A percentile compares a stretch with the other conserved stretches of the same genome.
Evolutionary conservation across 2,113 vertebrate species (phyloP).

Genomic region (Oncorhynchus keta): DNA sequence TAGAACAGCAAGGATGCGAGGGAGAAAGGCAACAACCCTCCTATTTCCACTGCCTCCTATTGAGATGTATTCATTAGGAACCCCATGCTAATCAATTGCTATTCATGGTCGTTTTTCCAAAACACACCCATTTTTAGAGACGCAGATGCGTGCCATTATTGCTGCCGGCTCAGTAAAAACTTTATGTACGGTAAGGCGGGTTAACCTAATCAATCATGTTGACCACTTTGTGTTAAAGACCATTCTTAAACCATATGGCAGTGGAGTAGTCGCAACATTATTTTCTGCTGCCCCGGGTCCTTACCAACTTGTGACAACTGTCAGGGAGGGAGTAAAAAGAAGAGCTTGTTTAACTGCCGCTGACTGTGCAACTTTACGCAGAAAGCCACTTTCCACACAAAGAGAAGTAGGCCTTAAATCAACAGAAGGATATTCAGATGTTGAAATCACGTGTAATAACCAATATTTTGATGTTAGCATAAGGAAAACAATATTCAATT

Average conservation of each 20-base stretch:
- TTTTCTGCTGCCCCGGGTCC: constrained; percentile 41
- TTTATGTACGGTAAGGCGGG: constrained; percentile 72
- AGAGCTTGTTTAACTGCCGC: constrained; percentile 54
- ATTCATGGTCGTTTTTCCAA: constrained; percentile 73
- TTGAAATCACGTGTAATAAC: no score
- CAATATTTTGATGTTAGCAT: no score
- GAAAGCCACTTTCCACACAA: not conserved
- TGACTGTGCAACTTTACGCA: constrained; percentile 71
- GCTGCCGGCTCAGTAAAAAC: constrained; percentile 61
- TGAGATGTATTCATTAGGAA: constrained; percentile 76
- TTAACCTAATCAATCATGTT: constrained; percentile 79
- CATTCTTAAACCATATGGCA: constrained; percentile 77
- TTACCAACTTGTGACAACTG: constrained; percentile 69
- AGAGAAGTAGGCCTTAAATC: no score
- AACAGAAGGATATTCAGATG: no score
- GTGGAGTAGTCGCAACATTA: constrained; percentile 58
- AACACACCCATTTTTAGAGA: constrained; percentile 59
- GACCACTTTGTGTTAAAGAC: constrained; percentile 74
- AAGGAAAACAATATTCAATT: not conserved
- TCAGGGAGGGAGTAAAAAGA: constrained; percentile 43
- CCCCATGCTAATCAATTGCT: constrained; percentile 74
- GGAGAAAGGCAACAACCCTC: constrained; percentile 51
- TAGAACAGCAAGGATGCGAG: constrained; percentile 17
- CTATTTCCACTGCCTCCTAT: constrained; percentile 66
- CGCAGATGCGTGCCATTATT: constrained; percentile 78